Base-by-base conservation (phyloP, 2,888 invertebrate genomes). In the Nephrotoma flavescens region DNA sequence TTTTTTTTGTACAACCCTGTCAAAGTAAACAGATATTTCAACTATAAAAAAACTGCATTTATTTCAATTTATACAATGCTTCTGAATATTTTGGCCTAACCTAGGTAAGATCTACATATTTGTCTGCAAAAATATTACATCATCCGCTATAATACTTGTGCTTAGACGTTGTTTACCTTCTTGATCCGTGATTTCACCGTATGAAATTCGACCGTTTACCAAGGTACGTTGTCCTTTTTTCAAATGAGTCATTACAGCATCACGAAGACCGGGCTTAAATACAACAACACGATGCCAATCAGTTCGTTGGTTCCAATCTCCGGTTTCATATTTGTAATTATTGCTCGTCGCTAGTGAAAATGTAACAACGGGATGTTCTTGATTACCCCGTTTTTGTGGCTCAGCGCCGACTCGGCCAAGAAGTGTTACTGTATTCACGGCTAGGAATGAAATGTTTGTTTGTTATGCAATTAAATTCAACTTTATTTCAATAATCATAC, bases 211-310 rank as follows among this genome's bases (percentile, higher is more conserved):
- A 6, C 98, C 98, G 88, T 95, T 95, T 0, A 98, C 94, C 92
- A 96, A 94, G 0, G 97, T 94, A 88, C 97, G 93, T 90, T 97
- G 96, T 0, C 98, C 98, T 92, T 97, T 98, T 89, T 94, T 96
- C 87, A 98, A 91, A 90, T 94, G 96, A 89, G 94, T 95, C 89
- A 95, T 94, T 0, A 97, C 95, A 0, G 94, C 93, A 42, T 97
- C 97, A 57, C 97, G 93, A 1, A 98, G 93, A 87, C 94, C 93
- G 3, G 97, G 97, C 89, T 95, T 96, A 90, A 98, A 98, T 6
- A 98, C 95, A 89, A 96, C 95, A 86, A 98, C 92, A 89, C 96
- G 93, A 91, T 98, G 98, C 98, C 98, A 98, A 89, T 98, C 97
- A 7, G 97, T 97, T 89, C 96, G 95, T 90, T 97, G 97, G 86